Evolutionary conservation across 1,140 invertebrate genomes (phyloP), one percentile per base, ranked within the genome.

Genomic region (Ostrea denselamellosa): DNA sequence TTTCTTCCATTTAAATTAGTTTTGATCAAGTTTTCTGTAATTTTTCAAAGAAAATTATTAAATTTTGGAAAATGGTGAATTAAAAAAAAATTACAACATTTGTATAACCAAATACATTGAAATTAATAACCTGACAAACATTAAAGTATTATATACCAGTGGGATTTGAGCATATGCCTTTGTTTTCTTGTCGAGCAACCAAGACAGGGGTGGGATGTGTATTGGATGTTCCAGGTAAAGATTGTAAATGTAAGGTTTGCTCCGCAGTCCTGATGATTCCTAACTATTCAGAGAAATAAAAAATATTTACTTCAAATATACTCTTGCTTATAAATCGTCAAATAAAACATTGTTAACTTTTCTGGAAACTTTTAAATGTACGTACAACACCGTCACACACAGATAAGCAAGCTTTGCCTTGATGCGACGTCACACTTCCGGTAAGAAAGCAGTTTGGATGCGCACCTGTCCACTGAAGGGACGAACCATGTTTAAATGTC

Each of bases 401-500:
- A 19, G 87, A 86, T 8, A 85, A 54, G 0, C 84, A 58, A 8
- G 65, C 85, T 3, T 44, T 86, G 51, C 87, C 87, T 65, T 62
- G 51, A 83, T 88, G 84, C 22, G 84, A 86, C 9, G 34, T n/a
- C 2, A 86, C 56, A n/a, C 56, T 22, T 52, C 87, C 87, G 10
- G 65, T 85, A 14, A 86, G 58, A 54, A 86, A 88, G 54, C 87
- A 88, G 44, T 88, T 77, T n/a, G 87, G 87, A 19, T 88, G 54
- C n/a, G 52, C 14, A 22, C 52, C 71, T 25, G 68, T 83, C 84
- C 85, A 88, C 56, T n/a, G 8, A 14, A 28, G 56, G 22, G 52
- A 28, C 8, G n/a, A n/a, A 0, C 56, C 28, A 58, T 51, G 14
- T 2, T 3, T 58, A 19, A 62, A 28, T 51, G 51, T 65, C 5